phyloP scores from a whole-genome alignment of 2,797 vertebrate genomes.

The Platyrinchus mystaceus region DNA sequence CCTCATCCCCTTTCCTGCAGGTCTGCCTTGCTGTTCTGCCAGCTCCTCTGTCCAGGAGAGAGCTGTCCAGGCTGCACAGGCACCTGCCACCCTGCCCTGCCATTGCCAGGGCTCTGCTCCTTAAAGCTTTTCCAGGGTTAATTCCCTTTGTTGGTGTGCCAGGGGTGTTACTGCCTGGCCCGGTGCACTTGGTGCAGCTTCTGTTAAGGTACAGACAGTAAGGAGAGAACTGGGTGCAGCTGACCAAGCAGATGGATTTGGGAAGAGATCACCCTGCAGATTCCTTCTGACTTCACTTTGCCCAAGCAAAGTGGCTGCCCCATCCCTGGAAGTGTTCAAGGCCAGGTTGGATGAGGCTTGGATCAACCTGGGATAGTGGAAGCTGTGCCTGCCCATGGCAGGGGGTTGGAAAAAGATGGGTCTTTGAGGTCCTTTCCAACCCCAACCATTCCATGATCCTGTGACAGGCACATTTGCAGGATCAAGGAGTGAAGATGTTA shows the following conservation, averaged over 20 bases:
- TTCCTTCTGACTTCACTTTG: neutral
- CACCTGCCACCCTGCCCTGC: neutral
- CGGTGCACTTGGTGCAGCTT: neutral
- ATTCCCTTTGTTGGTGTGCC: neutral
- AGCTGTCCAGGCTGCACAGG: neutral
- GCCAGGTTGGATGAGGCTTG: fast-evolving
- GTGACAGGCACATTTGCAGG: neutral
- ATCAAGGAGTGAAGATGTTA: neutral
- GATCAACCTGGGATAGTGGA: neutral
- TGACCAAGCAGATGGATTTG: neutral
- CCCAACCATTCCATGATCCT: neutral
- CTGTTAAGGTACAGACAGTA: neutral
- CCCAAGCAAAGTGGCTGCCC: neutral
- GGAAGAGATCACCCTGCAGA: neutral
- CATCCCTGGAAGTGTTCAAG: neutral
- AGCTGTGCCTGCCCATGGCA: neutral
- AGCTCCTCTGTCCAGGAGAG: fast-evolving
- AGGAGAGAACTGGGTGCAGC: neutral
- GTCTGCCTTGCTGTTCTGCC: neutral
- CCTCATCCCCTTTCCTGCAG: neutral
- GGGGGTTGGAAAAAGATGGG: neutral
- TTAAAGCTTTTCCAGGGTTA: neutral
- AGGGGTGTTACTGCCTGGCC: fast-evolving
- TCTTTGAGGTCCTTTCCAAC: neutral
- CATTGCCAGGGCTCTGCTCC: fast-evolving